Base-by-base conservation (phyloP, 2,888 invertebrate species). In the Lochmaea crataegi region DNA sequence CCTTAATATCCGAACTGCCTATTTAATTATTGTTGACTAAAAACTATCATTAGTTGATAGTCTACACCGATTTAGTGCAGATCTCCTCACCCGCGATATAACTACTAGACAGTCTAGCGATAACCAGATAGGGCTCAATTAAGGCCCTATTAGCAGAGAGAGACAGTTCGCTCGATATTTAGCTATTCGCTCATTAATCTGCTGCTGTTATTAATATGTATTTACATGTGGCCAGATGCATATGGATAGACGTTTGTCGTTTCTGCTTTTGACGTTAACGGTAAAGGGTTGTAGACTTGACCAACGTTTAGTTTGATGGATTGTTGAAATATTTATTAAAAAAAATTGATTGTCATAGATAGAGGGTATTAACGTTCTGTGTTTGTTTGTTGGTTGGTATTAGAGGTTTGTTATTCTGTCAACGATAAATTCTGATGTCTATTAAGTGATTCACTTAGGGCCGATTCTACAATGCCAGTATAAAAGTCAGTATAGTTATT, bases 201-300 rank as follows among this genome's bases (percentile, higher is more conserved):
- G 82, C 80, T 82, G 79, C 77, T 81, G 81, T 82, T 84, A 84
- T 84, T 84, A 84, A 84, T 84, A 84, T 83, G 82, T 81, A 84
- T 84, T 84, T 84, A 83, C 84, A 82, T 82, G 80, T 78, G 78
- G 75, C 75, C 74, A 72, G 68, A 72, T 73, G 70, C 79, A 78
- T 76, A 70, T 65, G 75, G 77, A 76, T 76, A 72, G 75, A 74
- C 68, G 77, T 72, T 73, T 77, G 74, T 72, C 71, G 73, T 65
- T 63, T 63, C 75, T 75, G 76, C 72, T 67, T 77, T 75, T 78
- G 78, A 78, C 78, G 75, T 74, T 60, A 70, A 56, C 68, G 63
- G 70, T 57, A 16, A 70, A 70, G 53, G 57, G 56, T 11, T n/a
- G 56, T 56, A 18, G 66, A 65, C n/a, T 51, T 38, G 65, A 53